Evolutionary conservation across 2,113 vertebrate genomes (phyloP).

Genomic region (Rhynchopsitta pachyrhyncha): DNA sequence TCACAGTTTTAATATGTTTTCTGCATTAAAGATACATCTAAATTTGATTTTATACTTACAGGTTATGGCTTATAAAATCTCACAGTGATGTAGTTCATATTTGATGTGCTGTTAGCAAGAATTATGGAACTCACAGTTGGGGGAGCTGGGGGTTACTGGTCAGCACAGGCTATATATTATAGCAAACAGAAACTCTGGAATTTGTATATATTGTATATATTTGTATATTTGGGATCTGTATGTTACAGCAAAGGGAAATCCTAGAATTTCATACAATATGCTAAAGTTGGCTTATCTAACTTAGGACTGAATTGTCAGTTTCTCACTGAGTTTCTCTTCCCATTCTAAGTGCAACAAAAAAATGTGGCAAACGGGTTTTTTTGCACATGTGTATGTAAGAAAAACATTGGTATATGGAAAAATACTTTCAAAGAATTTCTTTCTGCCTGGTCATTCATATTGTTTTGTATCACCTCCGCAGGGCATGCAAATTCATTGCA

Average conservation of each 20-base stretch:
- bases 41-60: neutral
- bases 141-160: neutral
- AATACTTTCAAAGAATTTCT: neutral
- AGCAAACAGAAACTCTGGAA: neutral
- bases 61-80: neutral
- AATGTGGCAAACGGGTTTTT: neutral
- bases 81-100: neutral
- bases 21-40: neutral
- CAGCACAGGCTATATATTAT: neutral
- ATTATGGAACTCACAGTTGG: neutral
- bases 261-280: neutral
- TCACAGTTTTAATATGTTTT: neutral
- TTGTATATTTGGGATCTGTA: neutral
- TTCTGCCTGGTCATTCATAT: neutral
- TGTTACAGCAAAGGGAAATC: neutral
- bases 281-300: neutral
- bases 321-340: neutral
- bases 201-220: neutral
- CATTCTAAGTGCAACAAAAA: neutral
- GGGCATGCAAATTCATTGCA: neutral
- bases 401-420: neutral
- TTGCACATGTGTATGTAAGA: neutral
- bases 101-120: neutral
- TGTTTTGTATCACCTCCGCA: neutral
- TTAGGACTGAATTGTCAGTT: neutral